A percentile compares a stretch with the other conserved stretches of the same genome.
Evolutionary conservation across 2,113 vertebrate species (phyloP).

Genomic region (Brachyhypopomus gauderio): DNA sequence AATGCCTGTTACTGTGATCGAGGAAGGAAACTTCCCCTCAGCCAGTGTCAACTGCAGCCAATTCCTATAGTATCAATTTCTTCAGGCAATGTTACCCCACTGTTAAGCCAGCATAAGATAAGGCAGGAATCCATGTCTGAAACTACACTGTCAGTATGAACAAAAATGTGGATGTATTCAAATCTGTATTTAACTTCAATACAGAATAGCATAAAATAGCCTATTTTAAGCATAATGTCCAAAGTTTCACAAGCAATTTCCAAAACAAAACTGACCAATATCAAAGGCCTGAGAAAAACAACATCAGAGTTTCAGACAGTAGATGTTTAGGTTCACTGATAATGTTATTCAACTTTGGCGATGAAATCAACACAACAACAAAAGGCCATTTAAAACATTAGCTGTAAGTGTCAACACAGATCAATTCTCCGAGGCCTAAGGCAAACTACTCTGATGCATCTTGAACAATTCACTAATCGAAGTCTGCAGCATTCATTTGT

Average conservation of each 20-base stretch:
- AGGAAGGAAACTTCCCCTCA: constrained; percentile 25
- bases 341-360: background rate
- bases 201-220: too few species aligned
- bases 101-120: background rate
- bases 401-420: background rate
- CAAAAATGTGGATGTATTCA: background rate
- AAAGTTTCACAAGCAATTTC: background rate
- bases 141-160: background rate
- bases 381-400: background rate
- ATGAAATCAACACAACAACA: background rate
- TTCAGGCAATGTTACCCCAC: constrained; percentile 20
- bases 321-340: background rate
- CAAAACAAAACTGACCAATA: background rate
- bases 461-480: background rate
- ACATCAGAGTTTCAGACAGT: too few species aligned
- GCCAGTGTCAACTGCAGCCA: constrained; percentile 23
- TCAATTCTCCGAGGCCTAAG: background rate
- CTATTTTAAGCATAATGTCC: background rate
- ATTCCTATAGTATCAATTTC: constrained; percentile 6
- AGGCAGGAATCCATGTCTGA: constrained; percentile 14
- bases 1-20: constrained; percentile 1
- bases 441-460: background rate
- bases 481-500: too few species aligned
- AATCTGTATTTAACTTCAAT: too few species aligned
- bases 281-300: too few species aligned